Evolutionary conservation across 2,113 vertebrate genomes (phyloP), one percentile per base, ranked within the genome.

Genomic region (Siphamia tubifer): DNA sequence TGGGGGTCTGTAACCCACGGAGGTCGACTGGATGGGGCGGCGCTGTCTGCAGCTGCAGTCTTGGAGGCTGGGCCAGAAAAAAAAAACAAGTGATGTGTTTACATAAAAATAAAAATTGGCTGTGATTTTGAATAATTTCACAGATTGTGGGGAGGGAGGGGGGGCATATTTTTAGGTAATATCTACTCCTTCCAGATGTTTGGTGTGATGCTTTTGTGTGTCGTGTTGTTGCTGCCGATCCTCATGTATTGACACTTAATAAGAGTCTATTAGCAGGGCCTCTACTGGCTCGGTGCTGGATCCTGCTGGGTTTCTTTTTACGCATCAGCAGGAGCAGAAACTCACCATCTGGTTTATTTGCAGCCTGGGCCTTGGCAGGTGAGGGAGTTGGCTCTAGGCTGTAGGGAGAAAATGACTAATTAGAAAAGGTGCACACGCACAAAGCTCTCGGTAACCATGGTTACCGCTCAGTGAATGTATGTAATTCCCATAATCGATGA

Each of bases 1-100:
- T 88, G 89, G 0, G 94, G 89, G 76, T 99, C 98, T 4, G 95
- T 95, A 13, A 98, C 96, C 98, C 98, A 99, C 1, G 98, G 98
- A 0, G 98, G 98, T 27, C 97, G 94, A 62, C 87, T 92, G 71
- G 94, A 84, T 1, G 95, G 93, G 45, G 90, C 80, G 0, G 93
- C 77, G 0, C 16, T 12, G 6, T 27, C n/a, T 1, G 71, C 28
- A 0, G 74, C 57, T 0, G 77, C 65, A 0, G 81, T 73, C 70
- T 91, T 91, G 16, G 93, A 91, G 34, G 58, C 85, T 79, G 51
- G 5, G 19, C 56, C 47, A 25, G 13, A 30, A 11, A 61, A 24
- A 40, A 7, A 11, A 12, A 48, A 36, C n/a, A n/a, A 4, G 1
- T 12, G 5, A 54, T 49, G 42, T 42, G 21, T 64, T 67, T 45